Percentiles rank a stretch among this genome's conserved stretches.
Conservation (phyloP, 2,113 vertebrate species). For the Scartelaos histophorus region DNA sequence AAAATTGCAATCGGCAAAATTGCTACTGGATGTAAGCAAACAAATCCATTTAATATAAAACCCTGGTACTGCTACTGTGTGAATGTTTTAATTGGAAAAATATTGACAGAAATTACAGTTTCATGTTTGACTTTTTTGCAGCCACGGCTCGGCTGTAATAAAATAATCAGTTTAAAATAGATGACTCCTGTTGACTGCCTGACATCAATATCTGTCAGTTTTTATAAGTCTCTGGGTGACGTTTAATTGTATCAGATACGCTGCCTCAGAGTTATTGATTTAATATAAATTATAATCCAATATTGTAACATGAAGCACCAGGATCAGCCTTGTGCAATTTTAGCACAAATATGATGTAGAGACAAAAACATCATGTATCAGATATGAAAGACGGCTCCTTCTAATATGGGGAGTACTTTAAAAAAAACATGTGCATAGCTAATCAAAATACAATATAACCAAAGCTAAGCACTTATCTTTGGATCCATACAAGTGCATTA, state of each 20-base stretch:
- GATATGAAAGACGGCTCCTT: too few relatives aligned
- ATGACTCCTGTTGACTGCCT: neutral
- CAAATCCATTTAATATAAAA: neutral
- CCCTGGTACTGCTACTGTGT: neutral
- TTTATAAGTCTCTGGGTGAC: neutral
- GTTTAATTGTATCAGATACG: neutral
- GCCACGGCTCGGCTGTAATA: neutral
- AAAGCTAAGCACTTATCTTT: neutral
- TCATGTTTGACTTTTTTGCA: neutral
- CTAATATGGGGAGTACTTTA: too few relatives aligned
- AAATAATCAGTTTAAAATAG: neutral
- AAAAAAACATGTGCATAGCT: too few relatives aligned
- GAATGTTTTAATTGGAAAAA: neutral
- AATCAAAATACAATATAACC: too few relatives aligned
- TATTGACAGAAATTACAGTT: neutral
- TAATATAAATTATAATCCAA: neutral
- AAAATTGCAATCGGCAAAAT: neutral
- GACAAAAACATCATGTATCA: too few relatives aligned
- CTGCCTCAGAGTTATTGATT: neutral
- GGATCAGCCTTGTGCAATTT: neutral
- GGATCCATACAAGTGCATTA: conserved; percentile 16
- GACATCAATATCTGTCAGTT: neutral
- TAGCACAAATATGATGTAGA: too few relatives aligned
- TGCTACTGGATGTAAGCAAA: neutral
- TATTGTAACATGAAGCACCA: neutral